Base-by-base conservation (phyloP, 1,140 invertebrate species). In the Bursaphelenchus mucronatus region DNA sequence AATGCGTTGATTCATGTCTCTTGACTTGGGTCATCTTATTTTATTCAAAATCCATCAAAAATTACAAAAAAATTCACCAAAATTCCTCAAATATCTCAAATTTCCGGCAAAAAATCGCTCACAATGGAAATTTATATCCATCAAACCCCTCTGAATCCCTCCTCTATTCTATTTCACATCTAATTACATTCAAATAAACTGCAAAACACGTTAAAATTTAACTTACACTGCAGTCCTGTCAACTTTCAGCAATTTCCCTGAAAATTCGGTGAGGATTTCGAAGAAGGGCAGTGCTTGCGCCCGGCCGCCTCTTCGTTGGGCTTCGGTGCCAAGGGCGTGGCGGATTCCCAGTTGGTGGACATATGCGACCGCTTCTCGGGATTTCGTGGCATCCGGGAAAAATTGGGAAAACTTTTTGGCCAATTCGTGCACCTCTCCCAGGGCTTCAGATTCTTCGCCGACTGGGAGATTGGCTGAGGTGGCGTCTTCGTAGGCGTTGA, bases 331-430 rank as follows among this genome's bases (percentile, higher is more conserved):
- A 10, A 74, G 49, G n/a, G 74, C 63, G 43, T 63, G 54, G 8
- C 40, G 45, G 19, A 74, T 74, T 40, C 71, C 67, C 73, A 71
- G 83, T 80, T 82, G 83, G 83, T 98, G 94, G 70, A 99, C 86
- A 43, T 91, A 90, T 8, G 93, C 92, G 51, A 99, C 90, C 11
- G 94, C 94, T 82, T 97, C 94, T 49, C 95, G 87, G 85, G 97
- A 97, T 84, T 95, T 96, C 9, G 97, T 87, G 17, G 91, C 91
- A 85, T 99, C 94, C 59, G 97, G 86, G 86, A 98, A 98, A 5
- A 93, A 95, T 17, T 96, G 84, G 0, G 93, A 90, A 86, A 98
- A 97, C 71, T 94, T 85, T 82, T 96, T 94, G 3, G 94, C 94
- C 71, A 98, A 86, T 86, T 97, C 94, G 84, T 89, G 71, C 8